These are phyloP conservation scores for Nipponacmea schrenckii DNA, from an alignment of 2,888 invertebrate species.

Conservation along the genomic window DNA sequence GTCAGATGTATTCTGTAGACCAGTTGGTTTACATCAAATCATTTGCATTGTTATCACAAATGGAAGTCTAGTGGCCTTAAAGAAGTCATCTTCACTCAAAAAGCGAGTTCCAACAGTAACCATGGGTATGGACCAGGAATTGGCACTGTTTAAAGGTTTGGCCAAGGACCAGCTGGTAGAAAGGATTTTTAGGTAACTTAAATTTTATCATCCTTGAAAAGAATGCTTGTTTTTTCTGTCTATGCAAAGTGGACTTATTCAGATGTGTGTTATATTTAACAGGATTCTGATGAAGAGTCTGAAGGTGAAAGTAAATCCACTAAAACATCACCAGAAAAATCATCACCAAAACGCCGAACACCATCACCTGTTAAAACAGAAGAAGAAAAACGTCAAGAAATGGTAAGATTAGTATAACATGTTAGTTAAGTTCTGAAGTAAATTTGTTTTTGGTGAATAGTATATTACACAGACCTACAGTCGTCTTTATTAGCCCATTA, in stretches of 20 bases:
- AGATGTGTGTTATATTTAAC: not conserved
- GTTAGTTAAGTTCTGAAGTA: not conserved
- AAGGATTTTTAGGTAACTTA: too few relatives aligned
- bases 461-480: not conserved
- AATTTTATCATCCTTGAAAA: too few relatives aligned
- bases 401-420: conserved; percentile 48
- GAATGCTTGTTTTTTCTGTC: too few relatives aligned
- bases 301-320: conserved; percentile 37
- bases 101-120: too few relatives aligned
- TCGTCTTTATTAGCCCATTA: too few relatives aligned
- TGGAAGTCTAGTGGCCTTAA: too few relatives aligned
- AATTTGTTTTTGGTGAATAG: not conserved
- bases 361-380: conserved; percentile 62
- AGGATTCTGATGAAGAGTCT: conserved; percentile 65
- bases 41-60: not conserved
- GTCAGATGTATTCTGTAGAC: not conserved
- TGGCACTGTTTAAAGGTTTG: too few relatives aligned
- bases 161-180: too few relatives aligned
- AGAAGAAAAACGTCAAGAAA: conserved; percentile 65
- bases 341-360: conserved; percentile 25
- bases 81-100: too few relatives aligned
- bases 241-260: too few relatives aligned
- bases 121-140: too few relatives aligned
- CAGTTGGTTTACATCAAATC: not conserved
- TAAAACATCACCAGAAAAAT: conserved; percentile 8